A percentile compares a stretch with the other conserved stretches of the same genome.
Conservation (phyloP, 2,888 invertebrate genomes). For the Apamea anceps region DNA sequence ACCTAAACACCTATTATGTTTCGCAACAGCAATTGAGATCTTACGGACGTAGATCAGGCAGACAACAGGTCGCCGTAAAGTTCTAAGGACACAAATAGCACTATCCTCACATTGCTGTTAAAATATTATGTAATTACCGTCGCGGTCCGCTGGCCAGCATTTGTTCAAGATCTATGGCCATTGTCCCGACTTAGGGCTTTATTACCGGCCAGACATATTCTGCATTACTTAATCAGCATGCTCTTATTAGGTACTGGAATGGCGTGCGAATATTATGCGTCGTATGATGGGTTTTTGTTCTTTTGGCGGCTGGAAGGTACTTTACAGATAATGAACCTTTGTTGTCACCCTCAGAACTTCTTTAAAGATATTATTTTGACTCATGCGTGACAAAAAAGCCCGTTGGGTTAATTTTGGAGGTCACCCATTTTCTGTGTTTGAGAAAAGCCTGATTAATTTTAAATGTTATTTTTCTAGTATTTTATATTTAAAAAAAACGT, state of each 20-base stretch:
- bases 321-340: neutral
- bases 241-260: conserved; percentile 44
- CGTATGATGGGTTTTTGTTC: conserved; percentile 6
- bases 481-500: neutral
- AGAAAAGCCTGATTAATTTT: neutral
- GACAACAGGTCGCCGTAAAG: conserved; percentile 67
- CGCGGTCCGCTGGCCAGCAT: conserved; percentile 47
- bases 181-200: conserved; percentile 64
- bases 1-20: conserved; percentile 9
- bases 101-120: conserved; percentile 68
- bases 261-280: conserved; percentile 15
- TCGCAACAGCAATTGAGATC: conserved; percentile 49
- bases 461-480: neutral
- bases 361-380: neutral
- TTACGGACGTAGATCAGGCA: conserved; percentile 56
- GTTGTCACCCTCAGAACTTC: neutral
- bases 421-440: neutral
- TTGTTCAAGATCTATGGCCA: conserved; percentile 60
- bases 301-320: neutral
- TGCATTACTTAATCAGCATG: conserved; percentile 48
- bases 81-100: conserved; percentile 68
- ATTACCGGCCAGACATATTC: conserved; percentile 63
- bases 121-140: conserved; percentile 80
- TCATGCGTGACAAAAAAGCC: neutral
- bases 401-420: neutral